phyloP scores from a whole-genome alignment of 1,140 invertebrate species.

The Xylocopa sonorina region DNA sequence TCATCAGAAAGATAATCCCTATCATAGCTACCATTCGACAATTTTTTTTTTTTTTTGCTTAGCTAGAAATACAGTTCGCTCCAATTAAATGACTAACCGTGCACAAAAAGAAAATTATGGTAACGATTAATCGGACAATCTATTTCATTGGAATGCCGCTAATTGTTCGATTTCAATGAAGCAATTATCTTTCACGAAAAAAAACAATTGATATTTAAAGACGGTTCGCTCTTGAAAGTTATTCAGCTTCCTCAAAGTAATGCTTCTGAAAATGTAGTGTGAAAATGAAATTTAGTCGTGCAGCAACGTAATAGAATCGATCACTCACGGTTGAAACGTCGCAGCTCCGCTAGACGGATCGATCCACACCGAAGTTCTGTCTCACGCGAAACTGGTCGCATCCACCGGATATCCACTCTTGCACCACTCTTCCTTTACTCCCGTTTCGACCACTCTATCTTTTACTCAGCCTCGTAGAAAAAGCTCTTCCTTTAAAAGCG shows the following conservation, averaged over 20 bases:
- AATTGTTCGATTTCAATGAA: not conserved
- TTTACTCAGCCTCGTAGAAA: not conserved
- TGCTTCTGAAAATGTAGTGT: not conserved
- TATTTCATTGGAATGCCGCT: not conserved
- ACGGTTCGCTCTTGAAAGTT: no score
- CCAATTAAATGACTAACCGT: not conserved
- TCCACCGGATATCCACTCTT: not conserved
- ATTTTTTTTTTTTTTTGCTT: not conserved
- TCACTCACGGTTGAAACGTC: conserved; percentile 4
- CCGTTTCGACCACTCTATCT: not conserved
- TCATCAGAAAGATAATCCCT: not conserved
- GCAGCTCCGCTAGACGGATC: not conserved
- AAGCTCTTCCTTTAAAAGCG: no score
- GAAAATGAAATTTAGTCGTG: no score
- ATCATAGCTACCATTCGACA: not conserved
- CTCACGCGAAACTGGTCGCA: not conserved
- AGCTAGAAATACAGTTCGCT: not conserved
- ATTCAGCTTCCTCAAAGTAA: not conserved
- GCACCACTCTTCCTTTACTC: not conserved
- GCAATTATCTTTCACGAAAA: not conserved
- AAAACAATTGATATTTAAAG: not conserved
- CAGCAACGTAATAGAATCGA: not conserved
- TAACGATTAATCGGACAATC: no score
- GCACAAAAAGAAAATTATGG: no score
- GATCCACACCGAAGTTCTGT: not conserved